Conservation (phyloP, 2,888 invertebrate genomes). For the Tetramorium bicarinatum region DNA sequence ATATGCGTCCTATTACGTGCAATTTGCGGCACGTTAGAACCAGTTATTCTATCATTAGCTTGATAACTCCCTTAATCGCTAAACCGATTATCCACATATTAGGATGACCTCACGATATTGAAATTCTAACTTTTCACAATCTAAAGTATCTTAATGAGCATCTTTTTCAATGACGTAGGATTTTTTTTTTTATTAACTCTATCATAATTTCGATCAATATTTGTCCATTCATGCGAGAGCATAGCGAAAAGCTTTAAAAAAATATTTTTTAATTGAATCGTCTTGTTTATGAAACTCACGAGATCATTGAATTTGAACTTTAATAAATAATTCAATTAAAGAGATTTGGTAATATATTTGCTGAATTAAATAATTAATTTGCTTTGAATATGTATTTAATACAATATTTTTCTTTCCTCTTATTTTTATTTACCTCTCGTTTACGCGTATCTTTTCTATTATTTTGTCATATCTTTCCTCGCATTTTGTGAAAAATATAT, state of each 20-base stretch:
- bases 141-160: background rate
- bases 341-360: background rate
- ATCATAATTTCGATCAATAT: background rate
- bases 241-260: background rate
- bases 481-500: background rate
- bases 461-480: background rate
- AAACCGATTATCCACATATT: slow-evolving; percentile 12
- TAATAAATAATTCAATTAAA: background rate
- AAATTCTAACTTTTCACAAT: background rate
- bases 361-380: background rate
- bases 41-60: slow-evolving; percentile 17
- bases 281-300: background rate
- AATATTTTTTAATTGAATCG: background rate
- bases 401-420: background rate
- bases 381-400: background rate
- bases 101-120: background rate
- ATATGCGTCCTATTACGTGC: slow-evolving; percentile 3
- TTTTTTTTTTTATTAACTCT: background rate
- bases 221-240: background rate
- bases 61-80: slow-evolving; percentile 9
- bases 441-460: background rate
- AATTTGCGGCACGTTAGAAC: slow-evolving; percentile 14
- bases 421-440: background rate
- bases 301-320: background rate
- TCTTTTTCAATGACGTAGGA: background rate